Evolutionary conservation across 2,888 invertebrate species (phyloP).

Genomic region (Tiliacea aurago): DNA sequence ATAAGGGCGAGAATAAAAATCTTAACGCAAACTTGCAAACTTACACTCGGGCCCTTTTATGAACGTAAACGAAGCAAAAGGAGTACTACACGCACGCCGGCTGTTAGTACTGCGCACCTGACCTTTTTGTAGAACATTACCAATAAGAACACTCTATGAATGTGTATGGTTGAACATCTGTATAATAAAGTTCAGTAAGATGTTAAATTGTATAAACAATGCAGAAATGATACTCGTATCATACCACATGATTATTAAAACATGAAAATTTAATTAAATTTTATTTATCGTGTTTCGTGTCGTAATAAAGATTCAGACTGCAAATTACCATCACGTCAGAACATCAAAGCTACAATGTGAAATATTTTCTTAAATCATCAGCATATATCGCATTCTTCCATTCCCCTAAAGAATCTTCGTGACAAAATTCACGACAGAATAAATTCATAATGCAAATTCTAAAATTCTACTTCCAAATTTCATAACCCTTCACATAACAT

Average conservation of each 20-base stretch:
- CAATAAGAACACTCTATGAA: not conserved
- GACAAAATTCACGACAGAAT: constrained; percentile 18
- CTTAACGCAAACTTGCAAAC: too few species aligned
- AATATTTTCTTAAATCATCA: constrained; percentile 17
- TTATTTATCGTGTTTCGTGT: not conserved
- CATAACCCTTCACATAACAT: constrained; percentile 24
- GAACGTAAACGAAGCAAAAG: too few species aligned
- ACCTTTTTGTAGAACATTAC: not conserved
- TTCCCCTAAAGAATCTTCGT: constrained; percentile 11
- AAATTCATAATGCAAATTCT: constrained; percentile 14
- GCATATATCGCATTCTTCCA: constrained; percentile 16
- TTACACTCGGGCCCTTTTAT: too few species aligned
- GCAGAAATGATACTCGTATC: not conserved
- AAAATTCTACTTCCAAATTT: constrained; percentile 32
- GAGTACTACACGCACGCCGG: not conserved
- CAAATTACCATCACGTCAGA: too few species aligned
- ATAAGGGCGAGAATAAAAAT: too few species aligned
- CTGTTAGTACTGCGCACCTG: not conserved
- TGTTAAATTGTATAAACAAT: not conserved
- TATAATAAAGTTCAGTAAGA: not conserved
- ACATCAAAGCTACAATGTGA: constrained; percentile 21
- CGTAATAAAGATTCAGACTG: not conserved
- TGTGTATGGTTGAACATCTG: not conserved
- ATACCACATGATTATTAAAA: too few species aligned
- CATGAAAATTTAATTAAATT: not conserved